A percentile compares a stretch with the other conserved stretches of the same genome.
These are phyloP conservation scores for Sialis fuliginosa DNA, from an alignment of 2,888 invertebrate genomes.

Conservation along the genomic window DNA sequence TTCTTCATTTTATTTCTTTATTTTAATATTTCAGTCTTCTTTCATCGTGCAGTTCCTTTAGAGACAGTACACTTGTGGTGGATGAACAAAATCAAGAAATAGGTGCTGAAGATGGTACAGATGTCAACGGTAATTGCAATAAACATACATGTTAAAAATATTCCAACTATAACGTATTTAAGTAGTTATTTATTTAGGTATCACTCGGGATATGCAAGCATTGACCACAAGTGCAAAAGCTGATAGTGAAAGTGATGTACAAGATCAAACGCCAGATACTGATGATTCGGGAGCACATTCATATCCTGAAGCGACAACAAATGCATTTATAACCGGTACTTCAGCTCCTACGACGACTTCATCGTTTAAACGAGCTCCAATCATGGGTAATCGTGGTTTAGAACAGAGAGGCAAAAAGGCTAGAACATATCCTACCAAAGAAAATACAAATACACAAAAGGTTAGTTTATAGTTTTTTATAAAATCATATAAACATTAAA, in stretches of 20 bases:
- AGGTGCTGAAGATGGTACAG: constrained; percentile 35
- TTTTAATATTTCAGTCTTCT: constrained; percentile 39
- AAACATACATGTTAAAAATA: not conserved
- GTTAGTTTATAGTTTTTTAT: constrained; percentile 2
- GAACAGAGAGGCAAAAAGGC: constrained; percentile 46
- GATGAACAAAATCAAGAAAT: constrained; percentile 41
- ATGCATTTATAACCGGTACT: constrained; percentile 21
- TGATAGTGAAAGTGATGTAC: constrained; percentile 50
- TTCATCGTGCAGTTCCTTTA: constrained; percentile 71
- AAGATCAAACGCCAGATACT: constrained; percentile 55
- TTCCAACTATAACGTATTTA: not conserved
- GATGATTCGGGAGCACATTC: constrained; percentile 45
- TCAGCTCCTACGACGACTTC: constrained; percentile 21
- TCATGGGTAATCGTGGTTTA: constrained; percentile 39
- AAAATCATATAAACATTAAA: not conserved
- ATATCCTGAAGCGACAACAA: constrained; percentile 26
- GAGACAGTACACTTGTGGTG: constrained; percentile 56
- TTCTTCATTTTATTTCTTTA: constrained; percentile 9
- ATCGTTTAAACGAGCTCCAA: constrained; percentile 37
- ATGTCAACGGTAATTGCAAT: constrained; percentile 25
- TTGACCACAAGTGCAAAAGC: constrained; percentile 29
- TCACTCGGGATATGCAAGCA: constrained; percentile 27
- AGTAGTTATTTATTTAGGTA: not conserved
- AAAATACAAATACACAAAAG: constrained; percentile 17
- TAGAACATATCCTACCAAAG: constrained; percentile 36